Percentiles rank a stretch among this genome's conserved stretches.
Conservation (phyloP, 2,888 invertebrate species). For the Ennomos quercinarius region DNA sequence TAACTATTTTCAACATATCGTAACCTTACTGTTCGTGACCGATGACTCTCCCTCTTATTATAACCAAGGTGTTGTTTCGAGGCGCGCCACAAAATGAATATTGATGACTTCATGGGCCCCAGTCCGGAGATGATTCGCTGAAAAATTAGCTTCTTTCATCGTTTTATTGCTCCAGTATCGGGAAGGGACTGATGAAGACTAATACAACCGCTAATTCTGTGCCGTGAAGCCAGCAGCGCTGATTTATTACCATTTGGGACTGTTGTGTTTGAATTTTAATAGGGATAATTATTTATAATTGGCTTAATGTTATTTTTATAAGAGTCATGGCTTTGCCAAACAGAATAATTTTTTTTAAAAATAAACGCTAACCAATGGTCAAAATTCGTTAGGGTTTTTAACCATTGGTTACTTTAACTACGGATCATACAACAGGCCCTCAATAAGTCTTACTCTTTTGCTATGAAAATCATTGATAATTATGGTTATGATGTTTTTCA, state of each 20-base stretch:
- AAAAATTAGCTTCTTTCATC: constrained; percentile 85
- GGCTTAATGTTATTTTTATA: neutral
- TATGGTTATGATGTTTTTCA: too few relatives aligned
- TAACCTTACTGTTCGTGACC: constrained; percentile 15
- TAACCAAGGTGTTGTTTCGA: constrained; percentile 81
- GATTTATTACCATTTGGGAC: constrained; percentile 53
- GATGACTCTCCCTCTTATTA: constrained; percentile 41
- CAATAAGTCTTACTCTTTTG: too few relatives aligned
- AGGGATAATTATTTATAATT: constrained; percentile 41
- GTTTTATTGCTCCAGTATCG: constrained; percentile 79
- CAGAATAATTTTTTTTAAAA: too few relatives aligned
- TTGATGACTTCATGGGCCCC: constrained; percentile 79
- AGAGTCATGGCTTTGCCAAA: too few relatives aligned
- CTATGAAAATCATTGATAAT: too few relatives aligned
- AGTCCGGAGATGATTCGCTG: constrained; percentile 82
- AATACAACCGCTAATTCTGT: constrained; percentile 81
- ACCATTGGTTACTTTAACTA: too few relatives aligned
- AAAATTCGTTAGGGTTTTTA: too few relatives aligned
- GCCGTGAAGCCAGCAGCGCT: constrained; percentile 60
- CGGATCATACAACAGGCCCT: too few relatives aligned
- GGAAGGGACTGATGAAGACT: constrained; percentile 80
- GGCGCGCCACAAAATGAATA: constrained; percentile 83
- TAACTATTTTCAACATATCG: too few relatives aligned
- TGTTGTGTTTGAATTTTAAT: constrained; percentile 55
- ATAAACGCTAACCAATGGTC: too few relatives aligned